These are phyloP conservation scores for Cheirogaleus medius DNA, from an alignment of 2,113 vertebrate species.

Conservation along the genomic window DNA sequence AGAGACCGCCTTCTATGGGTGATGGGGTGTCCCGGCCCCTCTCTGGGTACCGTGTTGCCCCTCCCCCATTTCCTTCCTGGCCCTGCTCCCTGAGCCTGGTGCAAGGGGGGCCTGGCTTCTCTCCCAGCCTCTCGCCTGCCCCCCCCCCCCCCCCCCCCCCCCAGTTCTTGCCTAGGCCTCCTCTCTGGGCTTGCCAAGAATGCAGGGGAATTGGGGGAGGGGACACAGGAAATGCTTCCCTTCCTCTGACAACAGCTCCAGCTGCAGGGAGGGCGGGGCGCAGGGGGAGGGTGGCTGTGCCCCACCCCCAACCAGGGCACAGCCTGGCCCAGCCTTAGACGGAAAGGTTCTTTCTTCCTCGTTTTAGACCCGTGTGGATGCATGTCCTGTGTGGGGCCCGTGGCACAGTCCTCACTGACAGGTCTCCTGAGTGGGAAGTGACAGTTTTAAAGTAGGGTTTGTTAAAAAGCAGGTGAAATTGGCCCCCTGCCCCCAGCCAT, in stretches of 20 bases:
- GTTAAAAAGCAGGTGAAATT: constrained; percentile 17
- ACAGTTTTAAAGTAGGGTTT: neutral
- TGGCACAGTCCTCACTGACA: constrained; percentile 73
- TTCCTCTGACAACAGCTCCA: constrained; percentile 83
- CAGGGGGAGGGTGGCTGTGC: constrained; percentile 62
- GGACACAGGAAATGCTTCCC: constrained; percentile 88
- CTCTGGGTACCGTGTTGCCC: too few relatives aligned
- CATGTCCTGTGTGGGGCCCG: constrained; percentile 63
- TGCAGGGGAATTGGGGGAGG: constrained; percentile 82
- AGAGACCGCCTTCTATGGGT: neutral
- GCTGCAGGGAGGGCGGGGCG: constrained; percentile 82
- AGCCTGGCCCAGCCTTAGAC: constrained; percentile 80
- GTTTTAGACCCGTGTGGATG: constrained; percentile 69
- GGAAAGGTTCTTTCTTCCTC: constrained; percentile 79
- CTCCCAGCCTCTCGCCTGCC: neutral
- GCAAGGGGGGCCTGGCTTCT: neutral
- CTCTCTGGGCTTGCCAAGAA: constrained; percentile 84
- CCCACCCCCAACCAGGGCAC: constrained; percentile 81
- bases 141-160: constrained; percentile 47
- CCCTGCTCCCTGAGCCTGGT: neutral
- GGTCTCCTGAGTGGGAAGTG: constrained; percentile 15
- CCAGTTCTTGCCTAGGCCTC: constrained; percentile 75
- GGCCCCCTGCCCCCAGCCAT: neutral
- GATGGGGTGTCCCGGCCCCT: neutral
- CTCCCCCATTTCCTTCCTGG: neutral